Conservation (phyloP, 2,113 vertebrate species). For the Periophthalmus modestus region DNA sequence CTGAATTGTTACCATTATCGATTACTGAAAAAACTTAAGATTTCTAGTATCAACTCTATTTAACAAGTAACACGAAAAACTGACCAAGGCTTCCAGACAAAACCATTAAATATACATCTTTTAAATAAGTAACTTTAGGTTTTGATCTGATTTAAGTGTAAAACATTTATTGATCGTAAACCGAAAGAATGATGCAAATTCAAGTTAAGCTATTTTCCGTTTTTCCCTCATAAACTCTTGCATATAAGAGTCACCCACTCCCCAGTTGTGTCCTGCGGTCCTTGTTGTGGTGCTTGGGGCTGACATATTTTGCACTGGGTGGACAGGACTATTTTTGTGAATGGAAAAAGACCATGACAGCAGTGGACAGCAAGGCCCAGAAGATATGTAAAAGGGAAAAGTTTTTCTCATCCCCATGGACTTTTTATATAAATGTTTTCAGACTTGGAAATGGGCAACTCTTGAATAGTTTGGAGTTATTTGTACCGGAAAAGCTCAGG, state of each 20-base stretch:
- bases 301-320: not conserved
- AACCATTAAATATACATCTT: no score
- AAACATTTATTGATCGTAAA: no score
- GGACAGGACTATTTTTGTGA: constrained; percentile 4
- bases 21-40: no score
- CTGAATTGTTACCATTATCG: no score
- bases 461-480: not conserved
- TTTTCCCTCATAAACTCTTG: not conserved
- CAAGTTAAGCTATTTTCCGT: not conserved
- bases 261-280: not conserved
- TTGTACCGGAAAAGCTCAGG: no score
- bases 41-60: no score
- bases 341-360: not conserved
- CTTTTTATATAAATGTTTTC: not conserved
- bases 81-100: no score
- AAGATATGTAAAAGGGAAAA: not conserved
- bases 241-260: no score
- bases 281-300: not conserved
- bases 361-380: not conserved
- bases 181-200: no score
- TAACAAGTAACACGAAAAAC: no score
- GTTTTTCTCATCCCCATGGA: not conserved
- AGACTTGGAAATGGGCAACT: not conserved
- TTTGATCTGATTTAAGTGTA: no score
- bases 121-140: no score